Conservation (phyloP, 2,797 vertebrate species). For the Lacerta agilis region DNA sequence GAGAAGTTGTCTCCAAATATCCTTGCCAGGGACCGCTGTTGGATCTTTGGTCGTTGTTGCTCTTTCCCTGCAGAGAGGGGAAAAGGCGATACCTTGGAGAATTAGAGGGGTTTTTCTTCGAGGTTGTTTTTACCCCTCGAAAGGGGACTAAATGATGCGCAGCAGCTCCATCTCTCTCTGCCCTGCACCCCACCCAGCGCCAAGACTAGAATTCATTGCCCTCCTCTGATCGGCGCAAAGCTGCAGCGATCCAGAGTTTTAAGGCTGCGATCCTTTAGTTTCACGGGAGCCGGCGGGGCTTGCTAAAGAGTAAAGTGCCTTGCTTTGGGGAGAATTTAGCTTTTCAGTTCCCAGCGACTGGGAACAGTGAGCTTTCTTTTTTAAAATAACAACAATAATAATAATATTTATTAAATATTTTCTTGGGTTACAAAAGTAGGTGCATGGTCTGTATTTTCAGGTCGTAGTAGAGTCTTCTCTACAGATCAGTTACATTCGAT, state of each 20-base stretch:
- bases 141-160: background rate
- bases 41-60: background rate
- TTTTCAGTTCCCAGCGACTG: background rate
- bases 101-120: background rate
- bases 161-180: background rate
- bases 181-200: too few species aligned
- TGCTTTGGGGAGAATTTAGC: background rate
- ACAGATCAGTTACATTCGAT: too few species aligned
- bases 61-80: background rate
- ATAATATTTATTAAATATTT: too few species aligned
- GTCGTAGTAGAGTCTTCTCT: too few species aligned
- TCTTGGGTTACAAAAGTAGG: too few species aligned
- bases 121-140: background rate
- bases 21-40: rapidly evolving
- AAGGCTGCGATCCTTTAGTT: background rate
- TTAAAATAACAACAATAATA: too few species aligned
- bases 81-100: background rate
- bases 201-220: background rate
- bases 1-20: conserved; percentile 51
- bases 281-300: background rate
- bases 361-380: too few species aligned
- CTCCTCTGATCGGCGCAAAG: background rate
- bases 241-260: background rate
- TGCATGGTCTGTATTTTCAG: too few species aligned
- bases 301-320: background rate